Base-by-base conservation (phyloP, 2,888 invertebrate species). In the Parapristionchus giblindavisi region DNA sequence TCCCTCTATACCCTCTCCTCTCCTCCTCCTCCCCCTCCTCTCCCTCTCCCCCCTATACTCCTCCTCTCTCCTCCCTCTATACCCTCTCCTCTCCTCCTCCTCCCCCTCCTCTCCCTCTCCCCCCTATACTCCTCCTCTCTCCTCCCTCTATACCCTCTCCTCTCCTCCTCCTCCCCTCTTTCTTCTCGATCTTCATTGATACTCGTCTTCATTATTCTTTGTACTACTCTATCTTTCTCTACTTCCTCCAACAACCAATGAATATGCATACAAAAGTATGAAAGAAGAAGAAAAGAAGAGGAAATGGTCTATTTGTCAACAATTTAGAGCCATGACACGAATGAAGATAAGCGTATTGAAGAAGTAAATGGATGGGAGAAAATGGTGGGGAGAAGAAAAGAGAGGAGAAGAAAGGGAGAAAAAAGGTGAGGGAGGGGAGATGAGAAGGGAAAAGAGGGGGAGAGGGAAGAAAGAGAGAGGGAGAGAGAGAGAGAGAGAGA, bases 341-440 rank as follows among this genome's bases (percentile, higher is more conserved):
- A 66, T 21, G 21, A 11, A 68, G 68, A 68, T 52, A 68, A 68
- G 68, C 68, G 24, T 14, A 51, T 14, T 21, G 21, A 51, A 51
- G 21, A 51, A 51, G 51, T 17, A n/a, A 17, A n/a, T 51, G 51
- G 14, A n/a, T 17, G 51, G 21, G 21, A 51, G 51, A 51, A 51
- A 51, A 17, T 17, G 51, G 21, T 14, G 36, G 66, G 61, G 60
- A 17, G 48, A 70, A 34, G 75, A 75, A 66, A 48, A 72, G 51
- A 61, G 52, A 34, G 56, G 52, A 76, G 51, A 66, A 27, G 51
- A 61, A 38, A 61, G 38, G 73, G 65, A 70, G 38, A 38, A 70
- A 75, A 36, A 36, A 48, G 65, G n/a, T n/a, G n/a, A n/a, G n/a
- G n/a, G n/a, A n/a, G n/a, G n/a, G n/a, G 34, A 75, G 52, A 76